Percentiles rank a stretch among this genome's conserved stretches.
These are phyloP conservation scores for Drosophila rellima DNA, from an alignment of 2,888 invertebrate species.

Conservation along the genomic window DNA sequence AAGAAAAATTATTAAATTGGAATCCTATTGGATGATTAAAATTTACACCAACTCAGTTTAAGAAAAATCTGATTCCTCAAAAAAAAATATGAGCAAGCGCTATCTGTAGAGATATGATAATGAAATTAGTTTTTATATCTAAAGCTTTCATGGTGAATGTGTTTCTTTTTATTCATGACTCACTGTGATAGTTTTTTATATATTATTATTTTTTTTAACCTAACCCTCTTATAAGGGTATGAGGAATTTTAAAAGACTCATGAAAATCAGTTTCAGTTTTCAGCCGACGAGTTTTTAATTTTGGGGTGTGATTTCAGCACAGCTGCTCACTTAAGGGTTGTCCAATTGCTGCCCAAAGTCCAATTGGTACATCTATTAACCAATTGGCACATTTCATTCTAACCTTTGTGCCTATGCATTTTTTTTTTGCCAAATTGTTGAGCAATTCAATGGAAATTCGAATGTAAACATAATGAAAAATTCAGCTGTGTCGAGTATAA, in stretches of 20 bases:
- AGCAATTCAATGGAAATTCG: slow-evolving; percentile 56
- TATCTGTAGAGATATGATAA: slow-evolving; percentile 29
- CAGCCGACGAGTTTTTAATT: not conserved
- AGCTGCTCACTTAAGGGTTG: slow-evolving; percentile 51
- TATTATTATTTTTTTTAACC: slow-evolving; percentile 4
- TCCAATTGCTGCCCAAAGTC: slow-evolving; percentile 3
- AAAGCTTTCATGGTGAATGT: slow-evolving; percentile 10
- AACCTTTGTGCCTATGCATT: slow-evolving; percentile 38
- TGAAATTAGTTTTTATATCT: slow-evolving; percentile 1
- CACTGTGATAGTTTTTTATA: not conserved
- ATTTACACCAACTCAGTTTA: not conserved
- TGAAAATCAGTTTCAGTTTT: slow-evolving; percentile 35
- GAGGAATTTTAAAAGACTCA: not conserved
- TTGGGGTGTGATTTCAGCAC: slow-evolving; percentile 21
- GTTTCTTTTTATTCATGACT: slow-evolving; percentile 11
- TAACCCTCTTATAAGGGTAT: slow-evolving; percentile 4
- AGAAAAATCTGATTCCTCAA: not conserved
- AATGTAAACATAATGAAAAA: slow-evolving; percentile 57
- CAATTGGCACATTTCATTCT: slow-evolving; percentile 22
- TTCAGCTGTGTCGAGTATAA: not conserved
- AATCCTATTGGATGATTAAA: too few relatives aligned
- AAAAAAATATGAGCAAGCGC: not conserved
- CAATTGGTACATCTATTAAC: too few relatives aligned
- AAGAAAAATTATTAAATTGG: not conserved
- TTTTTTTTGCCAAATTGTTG: slow-evolving; percentile 29